Percentiles rank a stretch among this genome's conserved stretches.
Conservation (phyloP, 2,888 invertebrate genomes). For the Cataglyphis albicans region DNA sequence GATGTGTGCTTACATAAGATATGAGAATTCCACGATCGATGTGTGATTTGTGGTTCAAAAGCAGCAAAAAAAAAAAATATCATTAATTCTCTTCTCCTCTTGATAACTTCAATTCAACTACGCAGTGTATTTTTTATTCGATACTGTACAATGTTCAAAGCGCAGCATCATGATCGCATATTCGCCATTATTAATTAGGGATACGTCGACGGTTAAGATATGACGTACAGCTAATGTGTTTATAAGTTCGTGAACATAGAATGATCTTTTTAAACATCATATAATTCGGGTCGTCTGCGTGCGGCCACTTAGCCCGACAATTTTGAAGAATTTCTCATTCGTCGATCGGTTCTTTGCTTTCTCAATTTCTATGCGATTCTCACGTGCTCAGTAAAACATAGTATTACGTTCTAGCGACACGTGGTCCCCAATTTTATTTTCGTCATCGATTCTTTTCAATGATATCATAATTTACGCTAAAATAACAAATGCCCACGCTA, state of each 20-base stretch:
- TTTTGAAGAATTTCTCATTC: constrained; percentile 28
- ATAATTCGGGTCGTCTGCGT: constrained; percentile 23
- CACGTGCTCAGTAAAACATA: neutral
- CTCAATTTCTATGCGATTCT: neutral
- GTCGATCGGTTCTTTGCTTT: constrained; percentile 44
- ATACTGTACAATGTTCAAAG: constrained; percentile 80
- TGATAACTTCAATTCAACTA: constrained; percentile 64
- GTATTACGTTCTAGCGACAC: constrained; percentile 7
- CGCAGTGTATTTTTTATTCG: constrained; percentile 78
- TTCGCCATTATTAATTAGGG: constrained; percentile 72
- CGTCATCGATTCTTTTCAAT: neutral
- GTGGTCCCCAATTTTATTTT: constrained; percentile 29
- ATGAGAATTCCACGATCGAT: constrained; percentile 15
- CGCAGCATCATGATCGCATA: constrained; percentile 74
- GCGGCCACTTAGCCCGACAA: constrained; percentile 37
- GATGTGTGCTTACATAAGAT: neutral
- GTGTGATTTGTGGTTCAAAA: constrained; percentile 28
- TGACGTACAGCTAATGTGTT: constrained; percentile 65
- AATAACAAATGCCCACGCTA: neutral
- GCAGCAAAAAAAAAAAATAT: constrained; percentile 18
- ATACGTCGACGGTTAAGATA: constrained; percentile 63
- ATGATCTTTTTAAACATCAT: constrained; percentile 50
- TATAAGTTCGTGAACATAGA: constrained; percentile 69
- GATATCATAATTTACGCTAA: neutral
- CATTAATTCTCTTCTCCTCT: constrained; percentile 26